Conservation (phyloP, 2,113 vertebrate species). For the Dromiciops gliroides region DNA sequence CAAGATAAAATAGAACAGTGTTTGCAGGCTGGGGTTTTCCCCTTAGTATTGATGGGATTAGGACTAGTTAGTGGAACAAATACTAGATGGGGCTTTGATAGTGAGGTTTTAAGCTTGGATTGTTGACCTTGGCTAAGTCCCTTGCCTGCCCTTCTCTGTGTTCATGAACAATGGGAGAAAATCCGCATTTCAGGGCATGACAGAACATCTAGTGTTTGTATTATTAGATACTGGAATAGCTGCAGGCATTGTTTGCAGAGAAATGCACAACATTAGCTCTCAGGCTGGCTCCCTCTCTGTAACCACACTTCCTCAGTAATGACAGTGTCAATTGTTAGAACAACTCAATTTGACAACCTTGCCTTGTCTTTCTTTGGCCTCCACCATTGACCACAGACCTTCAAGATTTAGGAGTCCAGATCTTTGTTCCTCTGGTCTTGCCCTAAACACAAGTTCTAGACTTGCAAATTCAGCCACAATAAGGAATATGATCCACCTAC, state of each 20-base stretch:
- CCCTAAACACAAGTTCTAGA: not conserved
- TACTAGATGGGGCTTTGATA: not conserved
- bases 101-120: not conserved
- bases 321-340: not conserved
- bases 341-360: not conserved
- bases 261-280: not conserved
- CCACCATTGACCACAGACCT: not conserved
- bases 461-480: not conserved
- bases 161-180: not conserved
- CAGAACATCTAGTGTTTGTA: not conserved
- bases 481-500: not conserved
- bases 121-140: not conserved
- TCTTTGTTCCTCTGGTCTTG: not conserved
- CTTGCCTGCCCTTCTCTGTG: not conserved
- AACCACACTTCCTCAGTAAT: not conserved
- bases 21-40: not conserved
- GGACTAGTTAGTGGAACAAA: not conserved
- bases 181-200: not conserved
- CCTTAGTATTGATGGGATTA: not conserved
- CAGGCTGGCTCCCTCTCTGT: not conserved
- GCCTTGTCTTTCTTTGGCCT: not conserved
- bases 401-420: not conserved
- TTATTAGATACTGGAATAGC: not conserved
- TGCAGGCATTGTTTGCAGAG: not conserved
- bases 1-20: not conserved